Base-by-base conservation (phyloP, 64 coral and sea anemone genomes). In the Actinia tenebrosa region DNA sequence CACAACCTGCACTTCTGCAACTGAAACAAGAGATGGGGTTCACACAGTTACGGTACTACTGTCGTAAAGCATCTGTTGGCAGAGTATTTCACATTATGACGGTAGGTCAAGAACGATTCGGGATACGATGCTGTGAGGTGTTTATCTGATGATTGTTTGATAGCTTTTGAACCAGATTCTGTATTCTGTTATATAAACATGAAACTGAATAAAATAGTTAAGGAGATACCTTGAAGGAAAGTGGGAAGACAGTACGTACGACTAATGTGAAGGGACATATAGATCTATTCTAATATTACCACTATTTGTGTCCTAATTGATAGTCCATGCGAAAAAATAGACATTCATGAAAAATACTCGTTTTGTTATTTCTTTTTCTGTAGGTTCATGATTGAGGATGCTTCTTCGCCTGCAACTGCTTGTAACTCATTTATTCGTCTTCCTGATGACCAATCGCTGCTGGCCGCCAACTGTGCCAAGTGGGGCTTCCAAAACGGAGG, bases 401-500 rank as follows among this genome's bases (percentile, higher is more conserved):
- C 27, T 19, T 19, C 16, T 64, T 20, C 61, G 20, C 20, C 20
- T 3, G 16, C 61, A 17, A 64, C 61, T 17, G 61, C 61, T 4
- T 64, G 61, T 20, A 64, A 64, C 20, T 78, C 75, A 78, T 78
- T 78, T 25, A 27, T 78, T 64, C 61, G 61, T 64, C 61, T 64
- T 64, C 18, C 61, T 20, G 61, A 20, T n/a, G 61, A 64, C 19
- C 2, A 64, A 4, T 64, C 61, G 66, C 30, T 10, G 2, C 56
- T 88, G 16, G 19, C 72, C 60, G 45, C 78, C 22, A 88, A 88
- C 75, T 88, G 87, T 81, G 87, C 50, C 15, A 88, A 88, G 77
- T 88, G 87, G 87, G 87, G 87, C 6, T 59, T 43, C 27, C 15
- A 19, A 6, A 88, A 81, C 45, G 53, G 72, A 16, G 4, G 16